Evolutionary conservation across 1,140 invertebrate genomes (phyloP), one percentile per base, ranked within the genome.

Genomic region (Wasmannia auropunctata): DNA sequence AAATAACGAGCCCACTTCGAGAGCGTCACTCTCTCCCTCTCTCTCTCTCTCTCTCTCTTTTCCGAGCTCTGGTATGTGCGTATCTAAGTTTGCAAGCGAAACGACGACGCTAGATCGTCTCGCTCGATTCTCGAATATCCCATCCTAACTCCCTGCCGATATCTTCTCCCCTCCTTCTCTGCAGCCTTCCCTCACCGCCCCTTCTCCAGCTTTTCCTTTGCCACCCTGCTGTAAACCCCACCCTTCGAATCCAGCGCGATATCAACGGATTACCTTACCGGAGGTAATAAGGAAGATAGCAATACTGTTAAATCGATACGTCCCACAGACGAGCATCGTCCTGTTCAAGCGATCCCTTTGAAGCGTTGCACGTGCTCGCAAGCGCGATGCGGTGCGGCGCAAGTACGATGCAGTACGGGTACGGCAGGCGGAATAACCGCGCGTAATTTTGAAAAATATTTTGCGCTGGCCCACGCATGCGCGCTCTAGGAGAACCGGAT

Each of bases 401-500:
- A 2, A 40, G 37, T 40, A 40, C 37, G 54, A 10, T 5, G 25
- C 25, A 10, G 62, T 3, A 25, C 62, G 19, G 19, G 28, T 14
- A 1, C 58, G 83, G 51, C 19, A 19, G 46, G 31, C 37, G 43
- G 46, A 77, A 83, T 83, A 83, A 83, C 60, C 84, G 69, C 65
- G 72, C 34, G 58, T 46, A 22, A 65, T 74, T n/a, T 83, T 60
- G 79, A 83, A 83, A 67, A 83, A 83, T 74, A 72, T 62, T 49
- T 60, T 46, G 28, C 56, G 14, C 43, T 74, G 84, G 84, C 88
- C 88, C 88, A 89, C 88, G 88, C 88, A 86, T 86, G 74, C 83
- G 75, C 87, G 75, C 87, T 72, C 60, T 56, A 56, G 67, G 74
- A 92, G 79, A 93, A 92, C 90, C 91, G 92, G 92, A 93, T 92